Evolutionary conservation across 2,113 vertebrate genomes (phyloP).

Genomic region (Butorides virescens): DNA sequence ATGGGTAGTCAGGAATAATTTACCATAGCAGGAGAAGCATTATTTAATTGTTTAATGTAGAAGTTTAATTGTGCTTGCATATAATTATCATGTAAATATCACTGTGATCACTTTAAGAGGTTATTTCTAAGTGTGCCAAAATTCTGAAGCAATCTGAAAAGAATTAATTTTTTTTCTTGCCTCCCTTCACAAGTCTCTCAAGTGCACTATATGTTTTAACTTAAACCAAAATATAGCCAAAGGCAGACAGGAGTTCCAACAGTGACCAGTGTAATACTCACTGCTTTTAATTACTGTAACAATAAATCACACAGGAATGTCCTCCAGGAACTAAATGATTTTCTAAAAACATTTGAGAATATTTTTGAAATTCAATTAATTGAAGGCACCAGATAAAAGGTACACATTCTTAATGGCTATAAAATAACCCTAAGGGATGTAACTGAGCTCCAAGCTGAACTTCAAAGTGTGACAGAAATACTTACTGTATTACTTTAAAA

Average conservation of each 20-base stretch:
- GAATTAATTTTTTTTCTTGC: constrained; percentile 25
- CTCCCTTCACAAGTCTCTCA: constrained; percentile 44
- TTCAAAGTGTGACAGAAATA: constrained; percentile 79
- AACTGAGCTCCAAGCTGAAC: constrained; percentile 63
- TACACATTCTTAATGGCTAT: constrained; percentile 78
- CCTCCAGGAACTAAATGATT: constrained; percentile 69
- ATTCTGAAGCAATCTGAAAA: constrained; percentile 42
- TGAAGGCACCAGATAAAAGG: constrained; percentile 84
- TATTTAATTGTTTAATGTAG: constrained; percentile 43
- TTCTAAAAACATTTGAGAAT: constrained; percentile 74
- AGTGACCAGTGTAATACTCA: constrained; percentile 64
- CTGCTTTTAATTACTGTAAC: constrained; percentile 73
- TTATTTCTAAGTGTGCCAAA: constrained; percentile 36
- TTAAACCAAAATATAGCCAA: constrained; percentile 56
- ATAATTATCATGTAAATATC: constrained; percentile 44
- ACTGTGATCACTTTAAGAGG: constrained; percentile 38
- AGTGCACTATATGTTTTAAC: constrained; percentile 13
- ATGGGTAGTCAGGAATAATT: constrained; percentile 1
- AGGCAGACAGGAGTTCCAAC: constrained; percentile 59
- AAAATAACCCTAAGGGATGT: constrained; percentile 74
- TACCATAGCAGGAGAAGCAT: constrained; percentile 36
- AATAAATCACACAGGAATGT: constrained; percentile 74
- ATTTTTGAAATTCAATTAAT: constrained; percentile 85
- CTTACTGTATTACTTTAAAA: constrained; percentile 71
- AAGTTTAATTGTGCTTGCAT: constrained; percentile 29